Percentiles rank a stretch among this genome's conserved stretches.
phyloP scores from a whole-genome alignment of 1,140 invertebrate species.

The Aleiodes sp. region DNA sequence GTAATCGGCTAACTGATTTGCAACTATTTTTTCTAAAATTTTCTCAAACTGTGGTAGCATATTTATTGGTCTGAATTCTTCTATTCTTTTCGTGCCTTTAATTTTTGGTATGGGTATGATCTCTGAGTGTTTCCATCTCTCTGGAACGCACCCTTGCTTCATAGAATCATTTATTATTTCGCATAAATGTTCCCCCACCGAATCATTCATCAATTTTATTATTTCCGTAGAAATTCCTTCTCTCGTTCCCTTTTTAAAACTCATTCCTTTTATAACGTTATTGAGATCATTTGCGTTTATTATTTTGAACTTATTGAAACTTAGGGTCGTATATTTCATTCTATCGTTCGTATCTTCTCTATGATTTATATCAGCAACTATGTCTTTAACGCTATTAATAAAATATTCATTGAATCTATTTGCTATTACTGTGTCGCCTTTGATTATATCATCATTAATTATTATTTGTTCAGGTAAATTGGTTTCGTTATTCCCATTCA shows the following conservation, averaged over 20 bases:
- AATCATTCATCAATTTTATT: neutral
- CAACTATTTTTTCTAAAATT: constrained; percentile 36
- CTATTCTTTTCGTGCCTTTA: constrained; percentile 30
- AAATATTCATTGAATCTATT: constrained; percentile 20
- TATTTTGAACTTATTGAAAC: neutral
- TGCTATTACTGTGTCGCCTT: neutral
- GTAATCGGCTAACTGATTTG: constrained; percentile 29
- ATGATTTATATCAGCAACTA: neutral
- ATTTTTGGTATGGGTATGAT: constrained; percentile 39
- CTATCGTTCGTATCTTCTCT: neutral
- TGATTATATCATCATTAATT: neutral
- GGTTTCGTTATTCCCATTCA: neutral
- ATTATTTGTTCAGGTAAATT: neutral
- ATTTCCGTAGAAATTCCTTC: neutral
- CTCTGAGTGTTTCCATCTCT: constrained; percentile 34
- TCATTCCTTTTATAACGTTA: neutral
- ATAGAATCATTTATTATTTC: constrained; percentile 31
- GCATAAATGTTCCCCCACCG: neutral
- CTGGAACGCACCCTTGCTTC: constrained; percentile 17
- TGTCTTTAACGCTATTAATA: constrained; percentile 10
- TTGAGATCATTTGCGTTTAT: neutral
- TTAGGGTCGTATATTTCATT: neutral
- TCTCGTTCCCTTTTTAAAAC: neutral
- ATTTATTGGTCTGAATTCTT: constrained; percentile 38
- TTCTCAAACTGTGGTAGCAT: constrained; percentile 36